Evolutionary conservation across 2,888 invertebrate genomes (phyloP), one percentile per base, ranked within the genome.

Genomic region (Frankliniella intonsa): DNA sequence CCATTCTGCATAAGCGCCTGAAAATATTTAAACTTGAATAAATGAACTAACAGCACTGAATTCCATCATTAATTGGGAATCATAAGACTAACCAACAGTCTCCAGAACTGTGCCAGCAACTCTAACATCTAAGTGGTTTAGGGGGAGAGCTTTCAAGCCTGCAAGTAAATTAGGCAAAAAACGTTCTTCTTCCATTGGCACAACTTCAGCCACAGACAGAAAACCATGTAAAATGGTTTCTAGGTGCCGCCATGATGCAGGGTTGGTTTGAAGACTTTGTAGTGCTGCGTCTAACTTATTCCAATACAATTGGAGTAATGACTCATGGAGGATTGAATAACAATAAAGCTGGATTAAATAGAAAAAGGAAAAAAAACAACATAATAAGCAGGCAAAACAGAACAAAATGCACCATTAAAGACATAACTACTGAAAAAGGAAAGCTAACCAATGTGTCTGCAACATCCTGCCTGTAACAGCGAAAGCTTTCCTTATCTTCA

Each of bases 1-100:
- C 97, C 97, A 97, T 85, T 94, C 92, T 27, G 96, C 94, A 89
- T 95, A 97, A 0, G 94, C 92, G 81, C 95, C 94, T 91, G 88
- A 81, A 82, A 81, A 79, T 25, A 49, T n/a, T 50, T 80, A 27
- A 50, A 50, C 81, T 22, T 27, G 65, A 49, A 27, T 25, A 80
- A 80, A 84, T 84, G n/a, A 81, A 80, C 38, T 51, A 17, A 50
- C 80, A 17, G 80, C 49, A 69, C 19, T 62, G 17, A 0, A 62
- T 7, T 62, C 62, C 17, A 17, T 62, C 62, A 17, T 62, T 62
- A 17, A 17, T 19, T 62, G 25, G 22, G 25, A 25, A 65, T 76
- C 49, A 9, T 25, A 19, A 25, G 80, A 84, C 87, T 86, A 85
- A 92, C 94, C 95, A 81, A 95, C 91, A 82, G 94, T 93, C 86